A percentile compares a stretch with the other conserved stretches of the same genome.
Conservation (phyloP, 1,140 invertebrate species). For the Oreohelix idahoensis region DNA sequence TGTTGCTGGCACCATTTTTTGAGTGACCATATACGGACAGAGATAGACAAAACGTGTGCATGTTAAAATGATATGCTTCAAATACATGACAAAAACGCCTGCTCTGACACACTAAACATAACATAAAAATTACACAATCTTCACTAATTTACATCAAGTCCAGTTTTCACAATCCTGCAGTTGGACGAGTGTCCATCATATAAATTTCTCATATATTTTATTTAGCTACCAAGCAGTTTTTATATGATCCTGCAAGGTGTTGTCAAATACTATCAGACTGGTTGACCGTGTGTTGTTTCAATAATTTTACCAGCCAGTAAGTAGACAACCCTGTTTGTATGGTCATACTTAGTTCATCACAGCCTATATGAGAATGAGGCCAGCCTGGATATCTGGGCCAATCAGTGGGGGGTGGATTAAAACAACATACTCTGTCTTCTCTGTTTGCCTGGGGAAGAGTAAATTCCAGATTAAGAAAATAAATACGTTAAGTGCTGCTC, state of each 20-base stretch:
- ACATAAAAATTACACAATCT: no score
- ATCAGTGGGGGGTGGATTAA: slow-evolving; percentile 29
- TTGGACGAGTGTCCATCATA: no score
- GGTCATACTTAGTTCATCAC: neutral
- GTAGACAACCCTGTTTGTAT: neutral
- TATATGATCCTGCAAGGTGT: neutral
- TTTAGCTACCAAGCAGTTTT: neutral
- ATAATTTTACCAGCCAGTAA: neutral
- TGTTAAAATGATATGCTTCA: neutral
- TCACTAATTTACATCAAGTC: no score
- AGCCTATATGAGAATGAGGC: neutral
- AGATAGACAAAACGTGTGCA: neutral
- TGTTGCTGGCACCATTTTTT: neutral
- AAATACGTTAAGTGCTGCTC: no score
- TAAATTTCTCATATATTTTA: neutral
- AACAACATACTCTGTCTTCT: slow-evolving; percentile 58
- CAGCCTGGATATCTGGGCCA: neutral
- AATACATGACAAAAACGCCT: no score
- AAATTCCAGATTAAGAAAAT: no score
- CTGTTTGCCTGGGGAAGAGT: slow-evolving; percentile 52
- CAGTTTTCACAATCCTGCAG: no score
- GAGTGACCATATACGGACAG: neutral
- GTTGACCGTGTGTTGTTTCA: neutral
- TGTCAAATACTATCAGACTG: neutral
- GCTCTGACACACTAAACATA: no score